Percentiles rank a stretch among this genome's conserved stretches.
Evolutionary conservation across 2,797 vertebrate genomes (phyloP).

Genomic region (Rhinichthys osculus): DNA sequence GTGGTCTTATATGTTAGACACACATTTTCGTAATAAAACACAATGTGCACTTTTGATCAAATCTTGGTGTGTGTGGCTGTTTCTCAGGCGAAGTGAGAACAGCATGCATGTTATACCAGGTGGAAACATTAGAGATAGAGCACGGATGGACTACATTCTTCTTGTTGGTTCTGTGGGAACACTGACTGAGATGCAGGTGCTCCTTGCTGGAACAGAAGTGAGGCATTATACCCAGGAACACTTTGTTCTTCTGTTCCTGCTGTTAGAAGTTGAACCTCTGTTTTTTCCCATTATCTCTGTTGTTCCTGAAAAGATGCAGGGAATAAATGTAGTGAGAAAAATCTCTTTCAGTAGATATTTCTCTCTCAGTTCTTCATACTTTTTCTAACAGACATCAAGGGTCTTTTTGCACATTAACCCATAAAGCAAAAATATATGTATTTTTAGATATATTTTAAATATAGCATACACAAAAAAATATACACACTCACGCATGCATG

Average conservation of each 20-base stretch:
- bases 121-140: background rate
- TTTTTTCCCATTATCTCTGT: constrained; percentile 10
- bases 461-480: too few relatives aligned
- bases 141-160: constrained; percentile 7
- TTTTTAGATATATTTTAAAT: too few relatives aligned
- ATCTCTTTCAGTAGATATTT: background rate
- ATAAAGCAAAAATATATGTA: too few relatives aligned
- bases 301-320: constrained; percentile 14
- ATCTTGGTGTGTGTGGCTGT: constrained; percentile 16
- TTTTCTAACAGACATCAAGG: background rate
- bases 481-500: too few relatives aligned
- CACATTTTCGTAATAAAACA: background rate
- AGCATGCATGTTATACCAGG: constrained; percentile 25
- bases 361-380: background rate
- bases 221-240: constrained; percentile 32
- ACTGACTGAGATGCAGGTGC: constrained; percentile 38
- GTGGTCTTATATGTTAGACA: background rate
- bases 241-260: constrained; percentile 29
- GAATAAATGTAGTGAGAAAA: background rate
- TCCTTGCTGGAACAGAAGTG: constrained; percentile 5
- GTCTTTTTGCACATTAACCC: background rate
- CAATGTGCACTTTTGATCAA: background rate
- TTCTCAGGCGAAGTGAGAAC: constrained; percentile 10
- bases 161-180: constrained; percentile 28
- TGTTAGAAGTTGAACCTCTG: background rate